phyloP scores from a whole-genome alignment of 2,113 vertebrate species.

The Apistogramma diplotaenia region DNA sequence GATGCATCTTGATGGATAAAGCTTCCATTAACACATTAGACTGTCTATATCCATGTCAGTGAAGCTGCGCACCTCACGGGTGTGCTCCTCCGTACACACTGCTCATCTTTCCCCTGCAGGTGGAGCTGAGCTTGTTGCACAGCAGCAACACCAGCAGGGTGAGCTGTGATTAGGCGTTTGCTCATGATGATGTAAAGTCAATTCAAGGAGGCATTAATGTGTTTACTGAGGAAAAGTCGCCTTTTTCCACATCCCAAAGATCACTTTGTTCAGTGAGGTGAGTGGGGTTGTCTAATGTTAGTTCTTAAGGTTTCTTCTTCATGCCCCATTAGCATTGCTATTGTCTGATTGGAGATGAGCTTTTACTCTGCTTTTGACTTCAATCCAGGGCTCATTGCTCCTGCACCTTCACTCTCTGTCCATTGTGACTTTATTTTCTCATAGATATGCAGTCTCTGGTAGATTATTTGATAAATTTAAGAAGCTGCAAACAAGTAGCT shows the following conservation, averaged over 20 bases:
- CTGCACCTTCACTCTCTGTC: constrained; percentile 7
- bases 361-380: constrained; percentile 54
- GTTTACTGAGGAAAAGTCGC: constrained; percentile 42
- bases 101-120: constrained; percentile 18
- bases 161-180: constrained; percentile 17
- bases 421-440: constrained; percentile 7
- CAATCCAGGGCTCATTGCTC: constrained; percentile 56
- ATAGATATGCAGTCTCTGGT: background rate
- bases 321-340: constrained; percentile 62
- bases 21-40: constrained; percentile 63
- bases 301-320: constrained; percentile 52
- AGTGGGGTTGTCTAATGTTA: constrained; percentile 48
- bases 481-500: background rate
- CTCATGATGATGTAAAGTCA: constrained; percentile 36
- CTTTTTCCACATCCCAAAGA: constrained; percentile 35
- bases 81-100: background rate
- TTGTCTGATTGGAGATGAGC: constrained; percentile 68
- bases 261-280: constrained; percentile 49
- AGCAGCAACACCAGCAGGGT: background rate
- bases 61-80: constrained; percentile 34
- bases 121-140: constrained; percentile 14
- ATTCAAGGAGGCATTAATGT: constrained; percentile 36
- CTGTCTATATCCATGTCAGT: constrained; percentile 35
- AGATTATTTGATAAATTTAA: background rate
- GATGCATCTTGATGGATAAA: constrained; percentile 50